Base-by-base conservation (phyloP, 23 tunicate genomes). In the Ciona savignyi region DNA sequence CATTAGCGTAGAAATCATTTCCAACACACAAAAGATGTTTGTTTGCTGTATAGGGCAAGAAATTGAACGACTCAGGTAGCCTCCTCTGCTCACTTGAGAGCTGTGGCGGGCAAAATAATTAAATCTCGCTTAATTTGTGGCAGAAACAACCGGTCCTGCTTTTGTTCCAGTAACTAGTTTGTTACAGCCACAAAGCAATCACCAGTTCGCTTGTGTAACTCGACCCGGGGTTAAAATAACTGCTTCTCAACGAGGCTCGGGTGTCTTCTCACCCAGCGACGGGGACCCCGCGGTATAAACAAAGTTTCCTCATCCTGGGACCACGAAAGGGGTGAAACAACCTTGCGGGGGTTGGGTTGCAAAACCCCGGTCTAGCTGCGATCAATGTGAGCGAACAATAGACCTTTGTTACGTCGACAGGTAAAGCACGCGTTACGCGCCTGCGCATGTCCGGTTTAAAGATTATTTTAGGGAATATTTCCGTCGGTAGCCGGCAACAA, bases 381-480 rank as follows among this genome's bases (percentile, higher is more conserved):
- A 9, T 42, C 56, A 15, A 9, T 42, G 56, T 6, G 56, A 42
- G 15, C 56, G 56, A 42, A 42, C 56, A 42, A 42, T 42, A 42
- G 56, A 9, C 15, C 56, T 6, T 42, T 42, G 56, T 42, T 42
- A 42, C 56, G 56, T 42, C 56, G 56, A 42, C 15, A 42, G 15
- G 56, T 9, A n/a, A 42, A 42, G 56, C 56, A 42, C 56, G 56
- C 56, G 56, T 42, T 42, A 42, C 56, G 56, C 56, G 56, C 56
- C 56, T 42, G 56, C 15, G 56, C 9, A 42, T 15, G 56, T 42
- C 56, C 56, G 56, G 56, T 42, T 42, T 42, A 42, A 42, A 42
- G 56, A 42, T 42, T 42, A 42, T 42, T 42, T 42, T 6, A 42
- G 15, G 15, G 56, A 42, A 42, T 6, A 42, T 42, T 42, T 42